These are phyloP conservation scores for Muscicapa comitata DNA, from an alignment of 2,797 vertebrate species.

Conservation along the genomic window DNA sequence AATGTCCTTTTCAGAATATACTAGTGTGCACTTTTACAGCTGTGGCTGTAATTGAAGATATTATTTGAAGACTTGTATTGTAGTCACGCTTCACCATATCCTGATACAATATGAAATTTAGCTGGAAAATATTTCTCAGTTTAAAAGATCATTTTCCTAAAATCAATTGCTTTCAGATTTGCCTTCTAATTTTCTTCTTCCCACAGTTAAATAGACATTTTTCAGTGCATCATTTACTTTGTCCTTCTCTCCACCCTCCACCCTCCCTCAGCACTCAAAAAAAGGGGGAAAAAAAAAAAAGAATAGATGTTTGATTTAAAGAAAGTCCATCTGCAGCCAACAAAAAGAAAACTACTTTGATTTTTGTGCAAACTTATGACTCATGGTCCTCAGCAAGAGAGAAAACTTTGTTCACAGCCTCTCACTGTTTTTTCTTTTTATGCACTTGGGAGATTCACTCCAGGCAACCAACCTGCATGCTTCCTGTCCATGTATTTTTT, in stretches of 20 bases:
- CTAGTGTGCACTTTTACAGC: neutral
- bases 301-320: neutral
- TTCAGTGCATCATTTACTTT: neutral
- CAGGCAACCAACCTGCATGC: neutral
- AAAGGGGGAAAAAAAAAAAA: neutral
- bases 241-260: neutral
- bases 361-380: neutral
- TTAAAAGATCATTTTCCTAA: neutral
- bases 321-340: neutral
- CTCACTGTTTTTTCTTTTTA: neutral
- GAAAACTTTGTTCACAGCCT: neutral
- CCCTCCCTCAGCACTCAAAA: neutral
- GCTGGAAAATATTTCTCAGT: neutral
- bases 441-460: neutral
- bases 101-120: neutral
- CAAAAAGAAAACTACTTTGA: neutral
- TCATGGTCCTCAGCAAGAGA: neutral
- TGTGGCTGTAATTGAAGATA: neutral
- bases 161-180: neutral
- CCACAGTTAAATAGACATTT: neutral
- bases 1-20: neutral
- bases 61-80: neutral
- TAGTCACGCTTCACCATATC: neutral
- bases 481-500: neutral
- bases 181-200: neutral